Evolutionary conservation across 2,888 invertebrate genomes (phyloP), one percentile per base, ranked within the genome.

Genomic region (Eupithecia pulchellata): DNA sequence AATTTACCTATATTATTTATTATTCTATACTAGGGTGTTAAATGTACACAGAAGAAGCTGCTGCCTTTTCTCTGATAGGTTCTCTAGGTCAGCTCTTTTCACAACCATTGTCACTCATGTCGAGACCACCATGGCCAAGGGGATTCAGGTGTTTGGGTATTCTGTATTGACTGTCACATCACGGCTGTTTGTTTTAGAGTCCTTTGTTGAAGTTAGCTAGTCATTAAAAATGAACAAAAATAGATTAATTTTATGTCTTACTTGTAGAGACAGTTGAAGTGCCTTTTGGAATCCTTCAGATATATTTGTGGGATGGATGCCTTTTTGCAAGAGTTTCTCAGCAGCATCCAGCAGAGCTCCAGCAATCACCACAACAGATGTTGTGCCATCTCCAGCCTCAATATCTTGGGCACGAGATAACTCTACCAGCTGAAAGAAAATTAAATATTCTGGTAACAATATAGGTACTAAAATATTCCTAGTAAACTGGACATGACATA

Each of bases 371-470:
- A 99, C 99, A 68, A 99, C 99, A 29, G 99, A 98, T 13, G 99
- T 99, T 29, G 99, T 99, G 71, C 99, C 99, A 95, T 99, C 99
- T 62, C 99, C 99, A 81, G 99, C 99, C 92, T 99, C 99, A 82
- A 99, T 97, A 91, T 99, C 99, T 94, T 99, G 99, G 25, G 99
- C 99, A 84, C 98, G 97, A 1, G 99, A 99, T 77, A 99, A 94
- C 91, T 99, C 99, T 5, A 99, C 99, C 86, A 99, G 95, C 98
- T 98, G 85, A 67, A 95, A 91, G 60, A 34, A 42, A 42, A 42
- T 42, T 42, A 2, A 27, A 60, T 39, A 6, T 34, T 17, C 2
- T 58, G 6, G 13, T 29, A 30, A 29, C 17, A 29, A n/a, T n/a
- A n/a, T n/a, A n/a, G n/a, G n/a, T n/a, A n/a, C n/a, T n/a, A n/a